Conservation (phyloP, 2,113 vertebrate species). For the Chelonoidis abingdonii region DNA sequence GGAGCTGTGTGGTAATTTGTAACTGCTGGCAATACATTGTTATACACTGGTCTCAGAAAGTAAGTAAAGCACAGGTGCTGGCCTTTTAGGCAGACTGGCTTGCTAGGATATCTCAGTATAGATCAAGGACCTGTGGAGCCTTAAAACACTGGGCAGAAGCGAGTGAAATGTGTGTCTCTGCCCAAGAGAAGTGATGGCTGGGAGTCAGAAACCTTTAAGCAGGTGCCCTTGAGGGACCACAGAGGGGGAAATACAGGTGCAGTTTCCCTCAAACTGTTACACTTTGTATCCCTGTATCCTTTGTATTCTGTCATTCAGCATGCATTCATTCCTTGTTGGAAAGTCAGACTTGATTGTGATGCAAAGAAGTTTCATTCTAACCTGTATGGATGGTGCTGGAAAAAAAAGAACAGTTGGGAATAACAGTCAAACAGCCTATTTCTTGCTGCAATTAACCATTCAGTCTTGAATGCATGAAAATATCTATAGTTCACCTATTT, state of each 20-base stretch:
- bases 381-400: neutral
- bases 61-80: too few species aligned
- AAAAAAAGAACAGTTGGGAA: neutral
- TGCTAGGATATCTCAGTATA: too few species aligned
- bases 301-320: conserved; percentile 11
- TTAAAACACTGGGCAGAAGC: neutral
- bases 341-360: neutral
- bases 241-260: neutral
- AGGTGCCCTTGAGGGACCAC: neutral
- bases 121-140: too few species aligned
- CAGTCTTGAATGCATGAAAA: neutral
- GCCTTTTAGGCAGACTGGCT: too few species aligned
- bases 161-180: neutral
- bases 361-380: conserved; percentile 1
- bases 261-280: neutral
- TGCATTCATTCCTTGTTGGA: conserved; percentile 21
- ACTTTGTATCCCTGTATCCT: neutral
- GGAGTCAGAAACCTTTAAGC: neutral
- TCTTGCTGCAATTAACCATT: neutral
- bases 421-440: conserved; percentile 15
- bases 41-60: too few species aligned
- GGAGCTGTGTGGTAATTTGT: too few species aligned
- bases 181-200: neutral
- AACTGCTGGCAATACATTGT: too few species aligned
- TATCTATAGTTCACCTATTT: neutral